These are phyloP conservation scores for Hypomecis atomaria DNA, from an alignment of 2,888 invertebrate species.

Conservation along the genomic window DNA sequence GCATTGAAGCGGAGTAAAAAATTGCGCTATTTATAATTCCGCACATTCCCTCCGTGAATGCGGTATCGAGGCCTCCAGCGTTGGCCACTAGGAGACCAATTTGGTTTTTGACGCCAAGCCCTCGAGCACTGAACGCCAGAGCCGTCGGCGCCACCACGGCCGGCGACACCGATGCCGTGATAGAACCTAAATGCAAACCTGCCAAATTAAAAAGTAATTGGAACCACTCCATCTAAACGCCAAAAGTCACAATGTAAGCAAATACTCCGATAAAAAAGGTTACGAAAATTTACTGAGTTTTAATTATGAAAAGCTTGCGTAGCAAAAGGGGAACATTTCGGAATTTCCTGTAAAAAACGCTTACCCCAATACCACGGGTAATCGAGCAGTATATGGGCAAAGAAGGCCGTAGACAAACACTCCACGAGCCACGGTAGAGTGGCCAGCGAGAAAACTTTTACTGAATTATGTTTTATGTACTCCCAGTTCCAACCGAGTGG, in stretches of 20 bases:
- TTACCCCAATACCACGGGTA: conserved; percentile 83
- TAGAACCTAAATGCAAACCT: conserved; percentile 91
- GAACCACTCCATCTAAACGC: not conserved
- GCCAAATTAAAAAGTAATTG: conserved; percentile 26
- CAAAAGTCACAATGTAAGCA: conserved; percentile 18
- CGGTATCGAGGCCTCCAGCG: conserved; percentile 97
- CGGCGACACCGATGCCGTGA: conserved; percentile 96
- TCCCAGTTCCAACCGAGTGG: conserved; percentile 81
- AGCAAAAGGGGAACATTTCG: conserved; percentile 20
- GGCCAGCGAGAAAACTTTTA: conserved; percentile 80
- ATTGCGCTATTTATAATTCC: conserved; percentile 95
- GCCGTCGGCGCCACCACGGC: conserved; percentile 97
- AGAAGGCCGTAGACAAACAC: conserved; percentile 74
- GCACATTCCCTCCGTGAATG: conserved; percentile 96
- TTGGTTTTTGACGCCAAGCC: conserved; percentile 95
- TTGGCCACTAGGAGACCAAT: conserved; percentile 97
- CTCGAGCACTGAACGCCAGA: conserved; percentile 90
- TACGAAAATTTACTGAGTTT: conserved; percentile 24
- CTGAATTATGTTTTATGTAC: conserved; percentile 76
- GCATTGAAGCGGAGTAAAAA: conserved; percentile 89
- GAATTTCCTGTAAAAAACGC: conserved; percentile 44
- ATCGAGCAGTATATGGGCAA: conserved; percentile 72
- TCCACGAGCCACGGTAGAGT: conserved; percentile 79
- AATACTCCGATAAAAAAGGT: conserved; percentile 22
- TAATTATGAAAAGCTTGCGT: conserved; percentile 30